Evolutionary conservation across 2,888 invertebrate species (phyloP).

Genomic region (Eupithecia tripunctaria): DNA sequence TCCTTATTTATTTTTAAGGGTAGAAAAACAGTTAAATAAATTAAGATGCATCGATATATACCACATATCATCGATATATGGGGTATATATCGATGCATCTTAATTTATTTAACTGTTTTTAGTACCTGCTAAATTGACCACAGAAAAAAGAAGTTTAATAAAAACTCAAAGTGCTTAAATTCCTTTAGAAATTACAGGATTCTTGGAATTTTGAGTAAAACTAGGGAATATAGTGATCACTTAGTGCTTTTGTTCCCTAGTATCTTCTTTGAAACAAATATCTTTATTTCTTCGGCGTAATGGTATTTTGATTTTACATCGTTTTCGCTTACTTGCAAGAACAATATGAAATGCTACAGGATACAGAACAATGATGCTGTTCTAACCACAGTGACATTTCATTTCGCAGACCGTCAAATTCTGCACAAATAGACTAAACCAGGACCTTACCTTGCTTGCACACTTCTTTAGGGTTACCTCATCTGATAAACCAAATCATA

Average conservation of each 20-base stretch:
- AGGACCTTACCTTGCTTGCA: neutral
- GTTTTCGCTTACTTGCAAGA: neutral
- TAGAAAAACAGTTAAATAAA: no score
- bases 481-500: neutral
- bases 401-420: conserved; percentile 33
- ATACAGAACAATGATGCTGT: neutral
- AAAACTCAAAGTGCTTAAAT: no score
- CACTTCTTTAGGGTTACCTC: neutral
- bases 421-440: conserved; percentile 23
- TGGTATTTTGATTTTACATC: neutral
- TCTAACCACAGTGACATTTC: conserved; percentile 21
- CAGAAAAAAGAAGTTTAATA: neutral
- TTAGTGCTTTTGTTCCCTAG: no score
- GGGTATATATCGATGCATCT: neutral
- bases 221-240: no score
- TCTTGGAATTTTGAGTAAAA: neutral
- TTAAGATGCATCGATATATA: no score
- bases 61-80: no score
- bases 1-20: conserved; percentile 3
- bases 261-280: no score
- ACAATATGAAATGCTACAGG: neutral
- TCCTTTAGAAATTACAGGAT: no score
- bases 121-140: neutral
- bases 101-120: neutral
- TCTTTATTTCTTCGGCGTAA: neutral